Percentiles rank a stretch among this genome's conserved stretches.
Evolutionary conservation across 2,888 invertebrate genomes (phyloP).

Genomic region (Eupithecia subumbrata): DNA sequence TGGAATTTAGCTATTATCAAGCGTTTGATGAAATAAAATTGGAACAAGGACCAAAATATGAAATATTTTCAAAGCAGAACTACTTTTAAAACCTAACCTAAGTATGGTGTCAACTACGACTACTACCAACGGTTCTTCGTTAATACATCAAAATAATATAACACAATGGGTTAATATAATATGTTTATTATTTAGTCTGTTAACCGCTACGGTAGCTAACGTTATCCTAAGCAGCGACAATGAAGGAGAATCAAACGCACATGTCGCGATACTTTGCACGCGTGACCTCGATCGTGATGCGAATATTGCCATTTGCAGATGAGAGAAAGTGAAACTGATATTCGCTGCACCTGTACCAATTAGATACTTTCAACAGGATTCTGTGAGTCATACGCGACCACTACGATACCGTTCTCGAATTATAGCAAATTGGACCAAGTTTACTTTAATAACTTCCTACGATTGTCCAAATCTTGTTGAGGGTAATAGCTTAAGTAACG

Average conservation of each 20-base stretch:
- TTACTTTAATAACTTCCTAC: slow-evolving; percentile 63
- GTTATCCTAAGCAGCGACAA: slow-evolving; percentile 31
- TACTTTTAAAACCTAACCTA: too few species aligned
- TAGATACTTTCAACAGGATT: slow-evolving; percentile 80
- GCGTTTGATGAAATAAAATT: background rate
- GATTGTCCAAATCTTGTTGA: slow-evolving; percentile 56
- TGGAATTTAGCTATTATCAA: background rate
- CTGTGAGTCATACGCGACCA: slow-evolving; percentile 52
- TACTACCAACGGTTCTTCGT: background rate
- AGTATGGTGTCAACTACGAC: too few species aligned
- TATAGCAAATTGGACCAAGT: slow-evolving; percentile 55
- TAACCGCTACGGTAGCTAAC: slow-evolving; percentile 10
- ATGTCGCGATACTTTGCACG: slow-evolving; percentile 69
- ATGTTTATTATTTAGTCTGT: background rate
- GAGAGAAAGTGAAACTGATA: slow-evolving; percentile 82
- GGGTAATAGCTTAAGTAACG: slow-evolving; percentile 58
- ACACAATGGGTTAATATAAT: background rate
- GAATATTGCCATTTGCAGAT: slow-evolving; percentile 74
- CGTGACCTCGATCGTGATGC: slow-evolving; percentile 77
- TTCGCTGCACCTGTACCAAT: slow-evolving; percentile 65
- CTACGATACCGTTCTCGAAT: slow-evolving; percentile 52
- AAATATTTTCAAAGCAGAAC: background rate
- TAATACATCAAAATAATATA: background rate
- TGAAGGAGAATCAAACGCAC: slow-evolving; percentile 54
- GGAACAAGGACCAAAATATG: background rate